Evolutionary conservation across 2,888 invertebrate species (phyloP), one percentile per base, ranked within the genome.

Genomic region (Drosophila rellima): DNA sequence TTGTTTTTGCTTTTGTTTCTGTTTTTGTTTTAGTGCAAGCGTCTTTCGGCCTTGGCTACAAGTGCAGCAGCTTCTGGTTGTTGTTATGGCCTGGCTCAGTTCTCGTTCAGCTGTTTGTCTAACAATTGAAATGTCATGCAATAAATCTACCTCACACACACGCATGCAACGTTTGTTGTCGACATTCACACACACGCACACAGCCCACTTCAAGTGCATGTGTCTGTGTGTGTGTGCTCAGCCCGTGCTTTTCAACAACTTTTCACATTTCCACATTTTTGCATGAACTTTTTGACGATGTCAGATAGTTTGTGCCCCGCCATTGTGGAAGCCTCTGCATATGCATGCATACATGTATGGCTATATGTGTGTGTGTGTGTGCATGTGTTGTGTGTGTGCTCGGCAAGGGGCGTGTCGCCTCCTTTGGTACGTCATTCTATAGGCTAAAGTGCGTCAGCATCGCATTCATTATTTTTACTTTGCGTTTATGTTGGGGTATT

Each of bases 121-220:
- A 84, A 84, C 85, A 84, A 84, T 84, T 84, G 87, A 84, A 84
- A 87, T 87, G 88, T 84, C 85, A 84, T 82, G 84, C 84, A 80
- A 87, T 84, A 84, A 84, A 84, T 84, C 85, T 84, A 78, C 80
- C 75, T 68, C 71, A 59, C 82, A 75, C 66, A 71, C 65, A 62
- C 67, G 44, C 20, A 42, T 26, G 31, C 45, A 40, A 23, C 37
- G 67, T 50, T 54, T 42, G 56, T 55, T 64, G 70, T 63, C 66
- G 54, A 50, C 48, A 60, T n/a, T n/a, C 51, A 42, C 55, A 7
- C 29, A 31, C 23, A 39, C 69, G 15, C 44, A 23, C 18, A 1
- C n/a, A 18, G 15, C 33, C 71, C 39, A 40, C 2, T 44, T 62
- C 18, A 68, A 72, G 67, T 62, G 63, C 40, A 51, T 42, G 35